Evolutionary conservation across 2,113 vertebrate genomes (phyloP).

Genomic region (Cyprinus carpio): DNA sequence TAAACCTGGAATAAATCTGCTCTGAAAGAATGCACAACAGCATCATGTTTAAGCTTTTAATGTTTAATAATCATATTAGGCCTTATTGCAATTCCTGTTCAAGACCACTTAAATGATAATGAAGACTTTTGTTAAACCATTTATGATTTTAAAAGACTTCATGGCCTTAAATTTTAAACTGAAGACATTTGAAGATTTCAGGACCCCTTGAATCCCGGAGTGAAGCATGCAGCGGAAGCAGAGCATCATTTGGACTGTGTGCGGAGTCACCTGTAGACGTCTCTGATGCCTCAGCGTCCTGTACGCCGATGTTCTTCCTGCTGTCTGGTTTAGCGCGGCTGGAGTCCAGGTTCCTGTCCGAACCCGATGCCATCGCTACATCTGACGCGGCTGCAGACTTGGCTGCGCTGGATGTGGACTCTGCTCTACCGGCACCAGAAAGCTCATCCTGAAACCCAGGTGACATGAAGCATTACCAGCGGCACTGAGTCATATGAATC

Average conservation of each 20-base stretch:
- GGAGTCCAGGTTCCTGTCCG: conserved; percentile 74
- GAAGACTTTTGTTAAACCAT: no score
- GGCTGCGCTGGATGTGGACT: conserved; percentile 65
- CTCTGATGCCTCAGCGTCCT: conserved; percentile 77
- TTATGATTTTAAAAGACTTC: no score
- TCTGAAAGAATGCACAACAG: no score
- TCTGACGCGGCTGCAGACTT: conserved; percentile 69
- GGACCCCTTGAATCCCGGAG: no score
- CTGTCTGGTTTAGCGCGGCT: conserved; percentile 73
- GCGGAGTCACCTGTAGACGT: conserved; percentile 74
- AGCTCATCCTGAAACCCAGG: conserved; percentile 90
- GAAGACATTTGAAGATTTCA: no score
- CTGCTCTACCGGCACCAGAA: conserved; percentile 75
- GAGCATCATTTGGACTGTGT: not conserved
- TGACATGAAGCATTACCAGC: conserved; percentile 17
- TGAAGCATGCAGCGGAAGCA: not conserved
- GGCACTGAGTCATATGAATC: not conserved
- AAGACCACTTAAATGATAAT: no score
- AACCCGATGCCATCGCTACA: conserved; percentile 66
- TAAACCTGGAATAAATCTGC: no score
- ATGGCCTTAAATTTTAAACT: no score
- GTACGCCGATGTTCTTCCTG: conserved; percentile 78
- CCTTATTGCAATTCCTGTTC: no score
- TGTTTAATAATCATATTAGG: no score
- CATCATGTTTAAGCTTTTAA: no score